A percentile compares a stretch with the other conserved stretches of the same genome.
Conservation (phyloP, 1,140 invertebrate genomes). For the Lordiphosa stackelbergi region DNA sequence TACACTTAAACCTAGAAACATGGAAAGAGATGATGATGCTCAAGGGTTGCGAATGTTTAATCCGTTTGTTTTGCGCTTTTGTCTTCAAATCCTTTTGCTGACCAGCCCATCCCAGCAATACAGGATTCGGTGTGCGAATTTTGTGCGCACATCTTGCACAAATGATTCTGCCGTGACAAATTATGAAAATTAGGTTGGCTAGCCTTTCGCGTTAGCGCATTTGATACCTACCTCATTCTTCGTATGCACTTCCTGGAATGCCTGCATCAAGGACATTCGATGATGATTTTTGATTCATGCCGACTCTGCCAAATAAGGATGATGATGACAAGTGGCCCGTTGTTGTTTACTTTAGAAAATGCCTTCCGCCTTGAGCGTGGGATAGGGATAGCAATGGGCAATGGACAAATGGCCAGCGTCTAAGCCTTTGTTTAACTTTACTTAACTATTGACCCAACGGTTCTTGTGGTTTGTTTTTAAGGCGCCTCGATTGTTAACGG, state of each 20-base stretch:
- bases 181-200: constrained; percentile 67
- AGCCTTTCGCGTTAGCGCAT: constrained; percentile 48
- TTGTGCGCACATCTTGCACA: constrained; percentile 39
- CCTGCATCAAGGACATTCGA: too few species aligned
- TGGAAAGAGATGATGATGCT: constrained; percentile 15
- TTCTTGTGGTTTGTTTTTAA: background rate
- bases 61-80: constrained; percentile 68
- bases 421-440: constrained; percentile 59
- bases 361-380: constrained; percentile 38
- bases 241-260: background rate
- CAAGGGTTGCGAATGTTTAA: constrained; percentile 66
- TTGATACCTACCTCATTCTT: constrained; percentile 8
- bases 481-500: background rate
- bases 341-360: constrained; percentile 16
- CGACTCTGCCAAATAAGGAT: too few species aligned
- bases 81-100: constrained; percentile 59
- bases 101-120: constrained; percentile 26
- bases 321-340: background rate
- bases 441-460: constrained; percentile 21
- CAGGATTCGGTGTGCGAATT: constrained; percentile 34
- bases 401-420: background rate
- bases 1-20: constrained; percentile 7
- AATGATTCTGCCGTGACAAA: constrained; percentile 71
- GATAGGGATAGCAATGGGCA: constrained; percentile 18
- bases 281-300: too few species aligned